Percentiles rank a stretch among this genome's conserved stretches.
These are phyloP conservation scores for Frankliniella fusca DNA, from an alignment of 2,888 invertebrate genomes.

Conservation along the genomic window DNA sequence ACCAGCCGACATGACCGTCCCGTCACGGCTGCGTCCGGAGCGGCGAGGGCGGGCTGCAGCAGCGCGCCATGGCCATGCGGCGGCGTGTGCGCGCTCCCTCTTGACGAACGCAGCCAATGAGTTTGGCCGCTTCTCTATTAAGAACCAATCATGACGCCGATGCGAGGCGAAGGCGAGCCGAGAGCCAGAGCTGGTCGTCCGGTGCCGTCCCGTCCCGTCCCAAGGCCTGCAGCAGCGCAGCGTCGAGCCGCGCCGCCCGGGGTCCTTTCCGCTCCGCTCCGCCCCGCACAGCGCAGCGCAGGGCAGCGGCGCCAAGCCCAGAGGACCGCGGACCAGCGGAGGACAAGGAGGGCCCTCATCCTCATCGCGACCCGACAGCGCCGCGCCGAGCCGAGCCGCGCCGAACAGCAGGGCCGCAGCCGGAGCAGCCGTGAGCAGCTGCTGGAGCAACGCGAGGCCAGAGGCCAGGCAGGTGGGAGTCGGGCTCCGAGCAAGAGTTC, in stretches of 20 bases:
- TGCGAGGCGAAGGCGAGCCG: too few species aligned
- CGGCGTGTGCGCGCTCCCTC: neutral
- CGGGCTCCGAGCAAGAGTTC: too few species aligned
- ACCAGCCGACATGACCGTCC: neutral
- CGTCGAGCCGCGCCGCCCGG: neutral
- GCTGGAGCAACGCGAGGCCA: too few species aligned
- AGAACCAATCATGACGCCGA: constrained; percentile 17
- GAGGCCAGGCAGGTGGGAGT: too few species aligned
- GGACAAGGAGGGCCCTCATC: neutral
- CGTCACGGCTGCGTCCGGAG: neutral
- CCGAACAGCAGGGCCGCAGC: neutral
- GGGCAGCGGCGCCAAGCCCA: neutral
- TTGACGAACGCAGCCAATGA: constrained; percentile 1
- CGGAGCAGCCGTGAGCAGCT: too few species aligned
- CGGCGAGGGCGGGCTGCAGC: neutral
- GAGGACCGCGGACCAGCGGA: neutral
- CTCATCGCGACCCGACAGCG: neutral
- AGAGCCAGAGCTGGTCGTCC: neutral
- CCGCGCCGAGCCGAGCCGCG: neutral
- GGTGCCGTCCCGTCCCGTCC: too few species aligned
- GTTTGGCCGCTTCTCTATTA: constrained; percentile 13
- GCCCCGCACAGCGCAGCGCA: neutral
- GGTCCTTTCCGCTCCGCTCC: neutral
- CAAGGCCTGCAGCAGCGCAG: neutral
- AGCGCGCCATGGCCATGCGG: neutral